Evolutionary conservation across 2,888 invertebrate genomes (phyloP).

Genomic region (Odontomyia ornata): DNA sequence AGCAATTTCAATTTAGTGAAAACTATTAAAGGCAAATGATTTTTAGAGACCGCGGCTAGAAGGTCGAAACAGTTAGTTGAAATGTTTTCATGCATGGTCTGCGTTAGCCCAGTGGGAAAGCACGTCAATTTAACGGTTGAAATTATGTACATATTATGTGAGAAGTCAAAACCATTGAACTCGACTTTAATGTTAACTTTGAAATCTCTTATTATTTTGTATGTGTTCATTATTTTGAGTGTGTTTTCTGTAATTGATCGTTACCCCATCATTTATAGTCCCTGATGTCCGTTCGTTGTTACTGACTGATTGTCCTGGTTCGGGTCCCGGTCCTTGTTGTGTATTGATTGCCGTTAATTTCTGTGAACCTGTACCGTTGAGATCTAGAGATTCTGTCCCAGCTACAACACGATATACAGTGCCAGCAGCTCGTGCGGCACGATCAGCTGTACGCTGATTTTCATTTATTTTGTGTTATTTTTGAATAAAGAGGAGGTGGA

Average conservation of each 20-base stretch:
- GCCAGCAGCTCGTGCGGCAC: constrained; percentile 81
- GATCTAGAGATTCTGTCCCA: constrained; percentile 77
- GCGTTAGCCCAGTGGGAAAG: no score
- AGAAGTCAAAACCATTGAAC: neutral
- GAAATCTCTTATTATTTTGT: neutral
- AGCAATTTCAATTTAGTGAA: no score
- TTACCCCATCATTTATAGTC: constrained; percentile 51
- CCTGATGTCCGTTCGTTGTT: constrained; percentile 66
- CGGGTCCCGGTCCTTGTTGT: constrained; percentile 39
- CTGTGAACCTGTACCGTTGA: constrained; percentile 50
- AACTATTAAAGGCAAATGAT: no score
- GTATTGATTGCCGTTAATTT: constrained; percentile 24
- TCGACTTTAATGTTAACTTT: neutral
- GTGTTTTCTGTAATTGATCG: constrained; percentile 40
- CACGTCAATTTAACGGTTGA: no score
- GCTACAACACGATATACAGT: constrained; percentile 81
- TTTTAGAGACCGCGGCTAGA: no score
- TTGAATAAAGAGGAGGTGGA: neutral
- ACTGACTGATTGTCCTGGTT: constrained; percentile 46
- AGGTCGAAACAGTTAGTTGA: no score
- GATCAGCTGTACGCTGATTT: constrained; percentile 77
- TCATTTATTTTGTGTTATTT: constrained; percentile 47
- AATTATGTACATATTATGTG: no score
- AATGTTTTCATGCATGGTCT: no score
- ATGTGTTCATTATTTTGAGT: constrained; percentile 28